Conservation (phyloP, 2,797 vertebrate genomes). For the Alca torda region DNA sequence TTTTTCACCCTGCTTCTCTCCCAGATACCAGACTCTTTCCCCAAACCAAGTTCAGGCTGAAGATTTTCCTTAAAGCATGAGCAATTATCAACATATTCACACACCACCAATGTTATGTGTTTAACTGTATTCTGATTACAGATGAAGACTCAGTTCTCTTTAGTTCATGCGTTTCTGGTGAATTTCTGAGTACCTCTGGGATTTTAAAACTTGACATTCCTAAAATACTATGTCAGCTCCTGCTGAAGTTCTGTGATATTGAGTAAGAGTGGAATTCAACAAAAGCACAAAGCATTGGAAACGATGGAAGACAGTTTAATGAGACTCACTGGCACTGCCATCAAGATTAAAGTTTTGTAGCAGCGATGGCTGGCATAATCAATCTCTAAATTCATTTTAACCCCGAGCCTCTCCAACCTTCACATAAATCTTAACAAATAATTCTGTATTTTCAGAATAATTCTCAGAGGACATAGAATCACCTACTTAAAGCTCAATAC, state of each 20-base stretch:
- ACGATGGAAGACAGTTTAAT: not conserved
- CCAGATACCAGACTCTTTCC: not conserved
- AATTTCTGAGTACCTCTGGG: not conserved
- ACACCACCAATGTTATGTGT: not conserved
- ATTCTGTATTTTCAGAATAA: not conserved
- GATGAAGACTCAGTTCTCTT: not conserved
- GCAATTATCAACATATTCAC: not conserved
- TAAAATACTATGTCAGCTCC: not conserved
- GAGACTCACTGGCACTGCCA: not conserved
- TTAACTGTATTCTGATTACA: not conserved
- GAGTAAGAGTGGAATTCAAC: not conserved
- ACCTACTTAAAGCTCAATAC: slow-evolving; percentile 46
- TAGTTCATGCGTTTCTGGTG: not conserved
- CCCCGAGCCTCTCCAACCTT: not conserved
- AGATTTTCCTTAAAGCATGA: not conserved
- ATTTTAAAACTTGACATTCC: not conserved
- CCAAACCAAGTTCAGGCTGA: not conserved
- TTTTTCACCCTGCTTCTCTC: not conserved
- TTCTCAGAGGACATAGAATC: slow-evolving; percentile 11
- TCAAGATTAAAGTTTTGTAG: not conserved
- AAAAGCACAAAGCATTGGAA: not conserved
- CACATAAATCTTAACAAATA: slow-evolving; percentile 16
- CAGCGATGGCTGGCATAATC: not conserved
- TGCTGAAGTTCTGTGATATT: not conserved
- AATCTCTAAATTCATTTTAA: slow-evolving; percentile 9